Base-by-base conservation (phyloP, 2,888 invertebrate genomes). In the Ochropleura leucogaster region DNA sequence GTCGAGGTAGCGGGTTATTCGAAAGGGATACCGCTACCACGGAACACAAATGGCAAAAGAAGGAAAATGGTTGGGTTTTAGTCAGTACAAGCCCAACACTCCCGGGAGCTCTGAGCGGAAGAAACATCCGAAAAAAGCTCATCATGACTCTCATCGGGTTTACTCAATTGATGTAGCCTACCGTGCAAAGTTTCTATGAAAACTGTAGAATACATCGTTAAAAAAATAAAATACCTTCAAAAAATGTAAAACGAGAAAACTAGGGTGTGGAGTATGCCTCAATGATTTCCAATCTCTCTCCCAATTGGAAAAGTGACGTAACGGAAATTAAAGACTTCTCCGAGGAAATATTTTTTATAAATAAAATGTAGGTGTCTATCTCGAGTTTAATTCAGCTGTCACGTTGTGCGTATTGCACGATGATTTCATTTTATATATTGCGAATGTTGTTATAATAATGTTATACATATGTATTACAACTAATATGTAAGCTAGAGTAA, bases 261-360 rank as follows among this genome's bases (percentile, higher is more conserved):
- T 87, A 90, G 91, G 91, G 90, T 87, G 90, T 89, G 90, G 88
- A 89, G 90, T 89, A 90, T 88, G 90, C 91, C 90, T 91, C 92
- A 93, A 93, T 94, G 93, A 95, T 95, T 95, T 94, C 94, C 94
- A 95, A 95, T 95, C 93, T 92, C 91, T 92, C 90, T 94, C 92
- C 91, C 94, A 94, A 95, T 95, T 95, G 94, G 94, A 94, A 93
- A 94, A 95, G 94, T 95, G 96, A 96, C 96, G 93, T 94, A 95
- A 94, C 96, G 96, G 96, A 96, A 96, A 96, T 96, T 96, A 96
- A 96, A 95, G 93, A 95, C 90, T 92, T 90, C 91, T 92, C 90
- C 89, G 91, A 85, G 88, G 88, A 90, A 89, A 91, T 83, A 89
- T 89, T 89, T 90, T 91, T 89, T 90, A 89, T 83, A 85, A 85